Evolutionary conservation across 2,888 invertebrate genomes (phyloP), one percentile per base, ranked within the genome.

Genomic region (Cheilosia vernalis): DNA sequence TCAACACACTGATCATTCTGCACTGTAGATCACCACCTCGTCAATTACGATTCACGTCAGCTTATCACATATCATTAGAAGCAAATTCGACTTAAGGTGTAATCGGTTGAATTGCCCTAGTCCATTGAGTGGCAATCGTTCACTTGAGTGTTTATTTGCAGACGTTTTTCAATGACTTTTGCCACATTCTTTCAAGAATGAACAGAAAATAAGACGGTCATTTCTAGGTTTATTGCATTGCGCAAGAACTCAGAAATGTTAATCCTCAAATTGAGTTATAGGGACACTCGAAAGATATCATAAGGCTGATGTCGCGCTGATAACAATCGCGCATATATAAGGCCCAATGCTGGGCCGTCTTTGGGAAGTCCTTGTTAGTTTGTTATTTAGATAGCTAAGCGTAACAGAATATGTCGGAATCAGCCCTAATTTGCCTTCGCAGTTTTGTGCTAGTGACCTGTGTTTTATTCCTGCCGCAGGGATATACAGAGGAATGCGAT

Each of bases 271-370:
- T 51, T 24, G 17, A 53, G 66, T 44, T 55, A 64, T 56, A 15
- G 6, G 3, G 3, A 13, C 21, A 67, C 67, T 69, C 66, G 6
- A 64, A 7, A 61, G 13, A 42, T 44, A 21, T 21, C 56, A 24
- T 44, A 51, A 21, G 17, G 2, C 4, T 53, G 10, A 2, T 13
- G n/a, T 47, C 33, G 15, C n/a, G 24, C 56, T 37, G 78, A 78
- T 78, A 78, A 63, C 37, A 69, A 49, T 49, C 0, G 37, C 19
- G 13, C 13, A 5, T 51, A 64, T 70, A 78, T 78, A 78, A 78
- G 33, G 58, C 47, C 6, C n/a, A 19, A 4, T 30, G 37, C 1
- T 6, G 15, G 5, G 13, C 5, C 33, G 1, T 6, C 5, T 42
- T 27, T 24, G 17, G 4, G 27, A 58, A 78, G 56, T 78, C 15